Percentiles rank a stretch among this genome's conserved stretches.
Conservation (phyloP, 2,113 vertebrate species). For the Mastomys coucha region DNA sequence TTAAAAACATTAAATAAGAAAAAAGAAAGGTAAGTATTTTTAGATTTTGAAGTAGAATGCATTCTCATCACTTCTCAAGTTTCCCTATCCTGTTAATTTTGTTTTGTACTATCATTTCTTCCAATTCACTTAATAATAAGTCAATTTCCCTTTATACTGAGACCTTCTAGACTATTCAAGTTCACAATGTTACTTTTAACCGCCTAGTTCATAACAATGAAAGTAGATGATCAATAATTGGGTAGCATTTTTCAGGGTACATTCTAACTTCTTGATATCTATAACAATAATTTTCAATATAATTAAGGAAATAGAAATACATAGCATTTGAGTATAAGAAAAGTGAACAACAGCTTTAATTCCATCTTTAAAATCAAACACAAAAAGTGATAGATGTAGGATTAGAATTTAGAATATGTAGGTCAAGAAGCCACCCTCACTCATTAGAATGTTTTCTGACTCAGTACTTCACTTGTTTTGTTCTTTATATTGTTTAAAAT, state of each 20-base stretch:
- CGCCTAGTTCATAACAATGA: background rate
- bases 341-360: background rate
- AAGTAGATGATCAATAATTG: background rate
- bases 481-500: background rate
- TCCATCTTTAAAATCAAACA: constrained; percentile 5
- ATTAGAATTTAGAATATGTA: background rate
- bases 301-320: background rate
- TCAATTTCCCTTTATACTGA: background rate
- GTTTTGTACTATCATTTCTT: background rate
- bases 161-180: background rate
- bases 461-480: background rate
- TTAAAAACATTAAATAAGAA: background rate
- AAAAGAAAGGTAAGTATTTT: background rate
- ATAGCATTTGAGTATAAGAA: constrained; percentile 41
- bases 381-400: background rate
- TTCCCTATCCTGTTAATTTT: background rate
- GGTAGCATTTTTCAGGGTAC: background rate
- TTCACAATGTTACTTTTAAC: background rate
- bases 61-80: background rate
- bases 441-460: background rate
- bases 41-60: background rate
- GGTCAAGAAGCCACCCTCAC: background rate
- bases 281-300: background rate
- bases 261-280: background rate
- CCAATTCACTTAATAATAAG: background rate